These are phyloP conservation scores for Rallus crepitans DNA, from an alignment of 2,797 vertebrate species.

Conservation along the genomic window DNA sequence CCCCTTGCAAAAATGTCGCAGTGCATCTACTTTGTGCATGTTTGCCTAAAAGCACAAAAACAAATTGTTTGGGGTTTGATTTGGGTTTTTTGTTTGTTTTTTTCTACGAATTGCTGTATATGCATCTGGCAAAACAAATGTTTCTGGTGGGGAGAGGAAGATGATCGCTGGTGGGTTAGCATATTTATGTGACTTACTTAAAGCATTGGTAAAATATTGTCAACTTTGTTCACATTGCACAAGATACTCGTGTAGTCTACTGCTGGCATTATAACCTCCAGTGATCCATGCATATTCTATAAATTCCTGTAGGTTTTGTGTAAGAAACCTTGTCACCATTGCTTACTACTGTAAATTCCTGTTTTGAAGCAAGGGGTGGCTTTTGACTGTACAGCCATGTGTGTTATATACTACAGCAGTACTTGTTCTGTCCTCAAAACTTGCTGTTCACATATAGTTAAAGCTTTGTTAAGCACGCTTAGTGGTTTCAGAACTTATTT, in stretches of 20 bases:
- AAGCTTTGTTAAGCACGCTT: conserved; percentile 43
- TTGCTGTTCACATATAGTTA: conserved; percentile 41
- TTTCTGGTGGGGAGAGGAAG: conserved; percentile 35
- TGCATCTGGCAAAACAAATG: neutral
- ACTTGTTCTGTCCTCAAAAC: conserved; percentile 41
- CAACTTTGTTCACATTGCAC: conserved; percentile 61
- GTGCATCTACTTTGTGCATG: conserved; percentile 12
- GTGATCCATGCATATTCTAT: conserved; percentile 43
- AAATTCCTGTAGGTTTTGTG: conserved; percentile 65
- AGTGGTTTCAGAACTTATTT: conserved; percentile 62
- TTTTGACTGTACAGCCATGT: conserved; percentile 62
- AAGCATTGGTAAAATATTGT: conserved; percentile 61
- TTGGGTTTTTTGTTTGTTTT: neutral
- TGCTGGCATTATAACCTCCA: conserved; percentile 51
- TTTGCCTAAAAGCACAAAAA: conserved; percentile 19
- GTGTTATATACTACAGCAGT: conserved; percentile 25
- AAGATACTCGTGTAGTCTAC: conserved; percentile 54
- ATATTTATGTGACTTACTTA: conserved; percentile 57
- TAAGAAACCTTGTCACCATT: conserved; percentile 56
- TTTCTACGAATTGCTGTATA: neutral
- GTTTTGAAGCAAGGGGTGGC: conserved; percentile 57
- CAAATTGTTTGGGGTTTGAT: neutral
- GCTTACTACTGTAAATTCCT: conserved; percentile 62
- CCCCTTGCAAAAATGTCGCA: conserved; percentile 13
- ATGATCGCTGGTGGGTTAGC: conserved; percentile 26